These are phyloP conservation scores for Catostylus mosaicus DNA, from an alignment of 30 jellyfish, hydroid and myxozoan genomes.

Conservation along the genomic window DNA sequence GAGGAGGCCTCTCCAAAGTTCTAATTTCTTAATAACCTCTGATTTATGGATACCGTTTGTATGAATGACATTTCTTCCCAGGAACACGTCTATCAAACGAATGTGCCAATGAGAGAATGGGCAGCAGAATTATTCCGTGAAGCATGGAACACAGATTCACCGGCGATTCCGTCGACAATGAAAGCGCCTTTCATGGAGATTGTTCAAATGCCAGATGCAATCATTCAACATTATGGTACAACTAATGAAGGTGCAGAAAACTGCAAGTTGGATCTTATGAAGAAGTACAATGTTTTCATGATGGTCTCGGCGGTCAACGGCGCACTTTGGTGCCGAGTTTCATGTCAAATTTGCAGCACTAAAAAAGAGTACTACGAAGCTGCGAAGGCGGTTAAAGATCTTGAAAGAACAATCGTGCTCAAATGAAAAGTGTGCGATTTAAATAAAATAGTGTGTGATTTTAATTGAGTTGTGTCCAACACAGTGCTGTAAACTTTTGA, in stretches of 20 bases:
- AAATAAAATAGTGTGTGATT: too few species aligned
- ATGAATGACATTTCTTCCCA: neutral
- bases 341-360: conserved; percentile 85
- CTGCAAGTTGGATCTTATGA: conserved; percentile 52
- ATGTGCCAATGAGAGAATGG: conserved; percentile 85
- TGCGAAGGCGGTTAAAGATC: conserved; percentile 65
- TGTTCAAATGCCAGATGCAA: conserved; percentile 80
- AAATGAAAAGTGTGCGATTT: neutral
- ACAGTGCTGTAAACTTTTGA: too few species aligned
- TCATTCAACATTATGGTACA: conserved; percentile 51
- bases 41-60: neutral
- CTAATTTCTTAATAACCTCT: neutral
- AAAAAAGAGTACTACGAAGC: conserved; percentile 67
- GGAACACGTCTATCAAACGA: conserved; percentile 80
- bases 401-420: conserved; percentile 1
- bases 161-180: conserved; percentile 83
- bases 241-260: conserved; percentile 58
- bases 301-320: conserved; percentile 81
- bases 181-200: conserved; percentile 94
- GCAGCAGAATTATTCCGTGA: conserved; percentile 78
- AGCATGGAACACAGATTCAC: conserved; percentile 85
- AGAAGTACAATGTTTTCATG: conserved; percentile 60
- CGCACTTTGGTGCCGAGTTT: conserved; percentile 74
- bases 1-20: too few species aligned
- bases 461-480: too few species aligned